A percentile compares a stretch with the other conserved stretches of the same genome.
Conservation (phyloP, 2,888 invertebrate genomes). For the Drosophila neonasuta region DNA sequence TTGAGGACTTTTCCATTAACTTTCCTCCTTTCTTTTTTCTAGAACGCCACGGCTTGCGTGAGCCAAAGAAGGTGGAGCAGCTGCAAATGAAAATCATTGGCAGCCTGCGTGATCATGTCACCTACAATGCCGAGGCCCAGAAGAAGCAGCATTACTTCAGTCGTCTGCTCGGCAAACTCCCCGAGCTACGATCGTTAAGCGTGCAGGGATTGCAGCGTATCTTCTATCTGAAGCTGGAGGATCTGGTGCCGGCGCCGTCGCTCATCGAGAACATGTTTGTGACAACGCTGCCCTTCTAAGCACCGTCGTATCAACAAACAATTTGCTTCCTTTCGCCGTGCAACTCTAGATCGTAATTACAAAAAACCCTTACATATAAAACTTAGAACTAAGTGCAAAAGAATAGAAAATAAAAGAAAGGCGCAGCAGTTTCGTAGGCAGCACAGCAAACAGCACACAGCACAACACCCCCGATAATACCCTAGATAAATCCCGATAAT, state of each 20-base stretch:
- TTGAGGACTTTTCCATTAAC: neutral
- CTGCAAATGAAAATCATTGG: constrained; percentile 98
- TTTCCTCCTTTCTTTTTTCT: constrained; percentile 50
- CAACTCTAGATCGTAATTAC: constrained; percentile 37
- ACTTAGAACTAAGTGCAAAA: constrained; percentile 1
- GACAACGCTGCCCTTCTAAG: constrained; percentile 95
- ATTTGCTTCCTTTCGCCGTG: constrained; percentile 45
- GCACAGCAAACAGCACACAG: neutral
- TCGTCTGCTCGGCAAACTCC: constrained; percentile 93
- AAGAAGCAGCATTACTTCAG: constrained; percentile 97
- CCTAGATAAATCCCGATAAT: constrained; percentile 27
- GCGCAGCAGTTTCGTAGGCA: constrained; percentile 1
- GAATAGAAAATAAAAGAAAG: neutral
- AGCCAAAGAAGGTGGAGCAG: constrained; percentile 95
- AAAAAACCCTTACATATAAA: constrained; percentile 1
- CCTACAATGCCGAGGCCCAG: constrained; percentile 93
- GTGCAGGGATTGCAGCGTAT: constrained; percentile 97
- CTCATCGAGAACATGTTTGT: constrained; percentile 98
- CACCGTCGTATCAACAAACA: constrained; percentile 41
- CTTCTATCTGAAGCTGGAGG: constrained; percentile 96
- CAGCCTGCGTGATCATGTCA: constrained; percentile 97
- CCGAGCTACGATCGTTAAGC: constrained; percentile 95
- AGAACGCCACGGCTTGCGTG: constrained; percentile 96
- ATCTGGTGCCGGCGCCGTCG: constrained; percentile 94
- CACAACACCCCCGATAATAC: neutral